Evolutionary conservation across 2,888 invertebrate genomes (phyloP).

Genomic region (Galerucella pusilla): DNA sequence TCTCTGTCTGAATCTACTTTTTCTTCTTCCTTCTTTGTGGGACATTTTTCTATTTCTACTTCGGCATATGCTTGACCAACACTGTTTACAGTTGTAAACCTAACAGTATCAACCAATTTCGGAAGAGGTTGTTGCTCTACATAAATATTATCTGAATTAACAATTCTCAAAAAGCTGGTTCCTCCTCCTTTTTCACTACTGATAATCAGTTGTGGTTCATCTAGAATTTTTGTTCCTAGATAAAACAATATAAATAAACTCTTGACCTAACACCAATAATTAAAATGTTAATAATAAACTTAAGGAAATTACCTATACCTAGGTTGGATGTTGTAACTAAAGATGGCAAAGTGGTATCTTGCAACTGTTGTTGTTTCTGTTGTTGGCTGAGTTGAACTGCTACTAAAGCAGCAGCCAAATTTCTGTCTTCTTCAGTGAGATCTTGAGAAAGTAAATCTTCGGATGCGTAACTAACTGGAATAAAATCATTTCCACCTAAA

Average conservation of each 20-base stretch:
- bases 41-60: slow-evolving; percentile 28
- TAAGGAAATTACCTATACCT: slow-evolving; percentile 29
- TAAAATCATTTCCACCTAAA: slow-evolving; percentile 62
- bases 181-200: slow-evolving; percentile 46
- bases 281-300: slow-evolving; percentile 3
- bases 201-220: slow-evolving; percentile 59
- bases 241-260: background rate
- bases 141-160: slow-evolving; percentile 60
- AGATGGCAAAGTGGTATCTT: slow-evolving; percentile 55
- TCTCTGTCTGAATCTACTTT: slow-evolving; percentile 61
- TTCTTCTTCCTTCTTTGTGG: slow-evolving; percentile 55
- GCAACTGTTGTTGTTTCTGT: slow-evolving; percentile 69
- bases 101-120: slow-evolving; percentile 51
- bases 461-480: slow-evolving; percentile 63
- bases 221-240: slow-evolving; percentile 53
- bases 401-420: slow-evolving; percentile 72
- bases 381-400: slow-evolving; percentile 73
- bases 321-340: slow-evolving; percentile 44
- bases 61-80: slow-evolving; percentile 10
- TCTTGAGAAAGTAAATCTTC: slow-evolving; percentile 64
- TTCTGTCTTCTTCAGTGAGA: slow-evolving; percentile 71
- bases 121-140: slow-evolving; percentile 55
- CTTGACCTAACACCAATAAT: background rate
- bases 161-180: slow-evolving; percentile 60
- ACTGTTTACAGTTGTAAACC: slow-evolving; percentile 41